phyloP scores from a whole-genome alignment of 2,113 vertebrate genomes.

The Paramormyrops kingsleyae region DNA sequence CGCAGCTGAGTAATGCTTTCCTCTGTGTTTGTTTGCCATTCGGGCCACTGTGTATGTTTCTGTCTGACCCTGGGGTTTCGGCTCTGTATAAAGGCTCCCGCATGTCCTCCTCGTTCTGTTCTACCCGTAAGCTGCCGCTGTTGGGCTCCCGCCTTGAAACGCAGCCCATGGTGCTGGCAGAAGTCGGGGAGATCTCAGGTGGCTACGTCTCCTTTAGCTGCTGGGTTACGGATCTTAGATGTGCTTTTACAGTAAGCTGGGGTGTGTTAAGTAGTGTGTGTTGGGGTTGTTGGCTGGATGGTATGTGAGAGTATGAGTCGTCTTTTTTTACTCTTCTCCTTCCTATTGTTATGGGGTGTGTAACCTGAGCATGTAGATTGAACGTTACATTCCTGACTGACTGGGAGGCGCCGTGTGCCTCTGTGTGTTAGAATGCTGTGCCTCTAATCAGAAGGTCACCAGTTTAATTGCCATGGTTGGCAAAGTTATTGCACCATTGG shows the following conservation, averaged over 20 bases:
- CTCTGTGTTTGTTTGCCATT: neutral
- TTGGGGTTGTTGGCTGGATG: neutral
- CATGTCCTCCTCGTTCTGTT: neutral
- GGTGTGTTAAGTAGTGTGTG: conserved; percentile 1
- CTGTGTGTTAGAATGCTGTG: neutral
- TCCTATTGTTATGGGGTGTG: neutral
- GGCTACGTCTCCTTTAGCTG: neutral
- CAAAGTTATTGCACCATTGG: neutral
- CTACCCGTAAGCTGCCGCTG: neutral
- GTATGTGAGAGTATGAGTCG: neutral
- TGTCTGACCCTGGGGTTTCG: neutral
- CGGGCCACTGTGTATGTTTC: neutral
- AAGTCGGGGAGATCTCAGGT: conserved; percentile 11
- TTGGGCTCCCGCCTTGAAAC: neutral
- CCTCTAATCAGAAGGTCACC: neutral
- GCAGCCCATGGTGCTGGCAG: neutral
- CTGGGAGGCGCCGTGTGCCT: neutral
- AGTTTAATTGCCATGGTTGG: neutral
- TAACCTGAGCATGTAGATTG: conserved; percentile 15
- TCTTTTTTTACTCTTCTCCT: neutral
- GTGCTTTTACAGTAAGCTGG: conserved; percentile 25
- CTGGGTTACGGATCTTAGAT: neutral
- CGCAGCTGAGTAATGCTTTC: neutral
- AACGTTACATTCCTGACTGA: neutral
- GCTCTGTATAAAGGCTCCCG: neutral